Evolutionary conservation across 2,888 invertebrate species (phyloP), one percentile per base, ranked within the genome.

Genomic region (Temnothorax rugatulus): DNA sequence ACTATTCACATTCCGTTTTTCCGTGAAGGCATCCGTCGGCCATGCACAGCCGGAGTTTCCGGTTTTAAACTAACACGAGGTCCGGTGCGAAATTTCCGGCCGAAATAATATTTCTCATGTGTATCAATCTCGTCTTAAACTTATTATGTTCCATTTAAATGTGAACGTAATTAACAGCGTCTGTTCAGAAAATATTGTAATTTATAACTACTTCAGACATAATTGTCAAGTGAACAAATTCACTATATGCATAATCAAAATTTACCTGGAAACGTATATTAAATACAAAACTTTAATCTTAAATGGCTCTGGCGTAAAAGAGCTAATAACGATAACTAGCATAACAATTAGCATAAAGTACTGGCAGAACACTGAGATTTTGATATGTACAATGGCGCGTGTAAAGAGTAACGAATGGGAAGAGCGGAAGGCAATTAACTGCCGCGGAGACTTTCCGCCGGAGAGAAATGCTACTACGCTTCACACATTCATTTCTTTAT

Each of bases 31-130:
- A 52, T 52, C 38, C 52, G 29, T 68, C 29, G 52, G 13, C 4
- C 52, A 15, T 9, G n/a, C 44, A 21, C n/a, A 25, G 18, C 11
- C 66, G 75, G 86, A 89, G 64, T 81, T 90, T 89, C 82, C 76
- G 81, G 82, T 86, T 74, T 76, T 71, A 71, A 47, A 21, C 34
- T 64, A 71, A 73, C 83, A 34, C 84, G 79, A 89, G 41, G 63
- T 84, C 84, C 71, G 64, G 54, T 57, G 84, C 81, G 44, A 83
- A 85, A 89, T 85, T 82, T 88, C 71, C 83, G 59, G 54, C 57
- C 87, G 29, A 87, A 86, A 82, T 82, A 86, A 86, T 88, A 88
- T 85, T 86, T 85, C 63, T 90, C 85, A 82, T 85, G 84, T 85
- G 85, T 84, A 73, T 83, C 79, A 82, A 81, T 86, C 71, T 75